Conservation (phyloP, 53 echinoderm and acorn worm genomes). For the Henricia sp. region DNA sequence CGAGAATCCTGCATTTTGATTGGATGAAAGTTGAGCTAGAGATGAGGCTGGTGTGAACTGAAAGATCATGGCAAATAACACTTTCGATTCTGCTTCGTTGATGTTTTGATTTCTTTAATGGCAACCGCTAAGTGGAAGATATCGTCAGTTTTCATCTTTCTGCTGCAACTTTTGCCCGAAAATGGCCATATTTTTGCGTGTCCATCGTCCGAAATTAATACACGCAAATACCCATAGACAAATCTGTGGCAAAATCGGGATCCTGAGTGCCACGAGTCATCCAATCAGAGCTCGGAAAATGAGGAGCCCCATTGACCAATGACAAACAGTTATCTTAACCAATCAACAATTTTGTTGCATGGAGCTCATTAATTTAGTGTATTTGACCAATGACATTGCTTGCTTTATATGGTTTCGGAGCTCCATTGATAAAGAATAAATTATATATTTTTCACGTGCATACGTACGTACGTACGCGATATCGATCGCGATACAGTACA, state of each 20-base stretch:
- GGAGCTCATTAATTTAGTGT: background rate
- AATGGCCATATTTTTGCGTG: background rate
- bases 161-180: too few relatives aligned
- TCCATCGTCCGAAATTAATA: background rate
- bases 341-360: conserved; percentile 30
- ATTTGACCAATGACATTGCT: conserved; percentile 23
- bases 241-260: conserved; percentile 50
- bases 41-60: too few relatives aligned
- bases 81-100: too few relatives aligned
- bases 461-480: too few relatives aligned
- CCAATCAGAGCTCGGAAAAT: conserved; percentile 48
- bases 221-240: conserved; percentile 56
- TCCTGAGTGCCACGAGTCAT: conserved; percentile 6
- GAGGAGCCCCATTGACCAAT: conserved; percentile 40
- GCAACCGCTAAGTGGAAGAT: too few relatives aligned
- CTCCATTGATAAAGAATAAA: conserved; percentile 51
- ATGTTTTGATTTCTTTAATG: too few relatives aligned
- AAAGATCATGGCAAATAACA: too few relatives aligned
- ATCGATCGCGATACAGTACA: too few relatives aligned
- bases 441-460: background rate
- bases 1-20: too few relatives aligned
- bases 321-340: background rate
- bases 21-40: too few relatives aligned
- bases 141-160: too few relatives aligned
- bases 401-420: conserved; percentile 10